phyloP scores from a whole-genome alignment of 2,113 vertebrate genomes.

The Melanerpes aurifrons region DNA sequence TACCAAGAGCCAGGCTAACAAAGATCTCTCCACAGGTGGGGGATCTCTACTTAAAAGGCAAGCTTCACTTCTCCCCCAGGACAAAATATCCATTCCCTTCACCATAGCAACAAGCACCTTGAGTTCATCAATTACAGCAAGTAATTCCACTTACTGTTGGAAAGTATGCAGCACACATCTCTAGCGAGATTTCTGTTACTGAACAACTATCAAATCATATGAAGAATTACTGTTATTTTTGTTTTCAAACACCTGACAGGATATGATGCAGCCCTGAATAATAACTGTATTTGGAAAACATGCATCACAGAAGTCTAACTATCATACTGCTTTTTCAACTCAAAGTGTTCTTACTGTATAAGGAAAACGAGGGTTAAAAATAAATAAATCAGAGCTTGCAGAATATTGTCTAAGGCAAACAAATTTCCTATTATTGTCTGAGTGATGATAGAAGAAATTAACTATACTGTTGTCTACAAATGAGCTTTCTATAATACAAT shows the following conservation, averaged over 20 bases:
- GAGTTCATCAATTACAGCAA: not conserved
- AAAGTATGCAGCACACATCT: not conserved
- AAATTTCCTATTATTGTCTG: not conserved
- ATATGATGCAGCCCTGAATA: not conserved
- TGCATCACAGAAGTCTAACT: not conserved
- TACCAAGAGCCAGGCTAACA: not conserved
- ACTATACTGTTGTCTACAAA: not conserved
- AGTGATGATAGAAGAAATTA: not conserved
- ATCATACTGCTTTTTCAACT: not conserved
- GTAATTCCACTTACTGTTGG: not conserved
- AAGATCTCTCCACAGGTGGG: not conserved
- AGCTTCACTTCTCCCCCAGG: not conserved
- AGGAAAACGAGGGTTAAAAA: not conserved
- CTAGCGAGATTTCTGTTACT: not conserved
- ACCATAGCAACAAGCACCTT: not conserved
- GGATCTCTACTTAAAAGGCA: not conserved
- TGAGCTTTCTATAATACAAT: not conserved
- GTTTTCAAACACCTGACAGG: not conserved
- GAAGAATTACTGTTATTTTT: not conserved
- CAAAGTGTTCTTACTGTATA: not conserved
- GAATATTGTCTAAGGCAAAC: not conserved
- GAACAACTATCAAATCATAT: not conserved
- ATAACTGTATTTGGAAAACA: not conserved
- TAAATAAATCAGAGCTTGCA: not conserved
- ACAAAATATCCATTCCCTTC: not conserved